A percentile compares a stretch with the other conserved stretches of the same genome.
phyloP scores from a whole-genome alignment of 2,113 vertebrate genomes.

The Ardeotis arabs region DNA sequence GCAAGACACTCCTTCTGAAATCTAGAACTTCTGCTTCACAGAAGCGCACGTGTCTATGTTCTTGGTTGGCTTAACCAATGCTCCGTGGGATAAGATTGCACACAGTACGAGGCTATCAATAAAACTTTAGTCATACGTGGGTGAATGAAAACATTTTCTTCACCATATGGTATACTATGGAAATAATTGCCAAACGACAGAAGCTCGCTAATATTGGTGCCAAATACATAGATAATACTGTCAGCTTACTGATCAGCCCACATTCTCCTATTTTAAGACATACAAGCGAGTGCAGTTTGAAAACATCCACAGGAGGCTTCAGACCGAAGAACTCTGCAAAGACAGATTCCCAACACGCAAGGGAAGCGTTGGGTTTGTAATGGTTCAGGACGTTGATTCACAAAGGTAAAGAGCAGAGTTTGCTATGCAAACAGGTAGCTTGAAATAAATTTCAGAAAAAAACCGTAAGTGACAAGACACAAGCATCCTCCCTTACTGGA shows the following conservation, averaged over 20 bases:
- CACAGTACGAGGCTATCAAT: slow-evolving; percentile 5
- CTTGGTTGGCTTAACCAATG: background rate
- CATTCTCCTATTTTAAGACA: slow-evolving; percentile 11
- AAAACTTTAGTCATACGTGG: slow-evolving; percentile 42
- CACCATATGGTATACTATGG: slow-evolving; percentile 60
- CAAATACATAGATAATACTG: slow-evolving; percentile 58
- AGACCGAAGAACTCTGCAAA: background rate
- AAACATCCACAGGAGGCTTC: slow-evolving; percentile 46
- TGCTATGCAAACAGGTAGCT: background rate
- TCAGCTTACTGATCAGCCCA: slow-evolving; percentile 47
- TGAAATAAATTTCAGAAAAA: background rate
- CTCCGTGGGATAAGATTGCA: background rate
- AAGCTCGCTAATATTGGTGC: slow-evolving; percentile 67
- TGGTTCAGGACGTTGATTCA: background rate
- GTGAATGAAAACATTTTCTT: slow-evolving; percentile 76
- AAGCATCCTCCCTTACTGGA: background rate
- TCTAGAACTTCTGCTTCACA: background rate
- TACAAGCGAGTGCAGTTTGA: slow-evolving; percentile 28
- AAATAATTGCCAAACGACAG: slow-evolving; percentile 72
- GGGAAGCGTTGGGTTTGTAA: background rate
- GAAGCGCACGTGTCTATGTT: background rate
- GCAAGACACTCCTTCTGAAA: background rate
- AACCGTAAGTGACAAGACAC: background rate
- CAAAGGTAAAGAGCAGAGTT: background rate
- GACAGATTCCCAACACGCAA: background rate